Evolutionary conservation across 2,113 vertebrate species (phyloP).

Genomic region (Cheilinus undulatus): DNA sequence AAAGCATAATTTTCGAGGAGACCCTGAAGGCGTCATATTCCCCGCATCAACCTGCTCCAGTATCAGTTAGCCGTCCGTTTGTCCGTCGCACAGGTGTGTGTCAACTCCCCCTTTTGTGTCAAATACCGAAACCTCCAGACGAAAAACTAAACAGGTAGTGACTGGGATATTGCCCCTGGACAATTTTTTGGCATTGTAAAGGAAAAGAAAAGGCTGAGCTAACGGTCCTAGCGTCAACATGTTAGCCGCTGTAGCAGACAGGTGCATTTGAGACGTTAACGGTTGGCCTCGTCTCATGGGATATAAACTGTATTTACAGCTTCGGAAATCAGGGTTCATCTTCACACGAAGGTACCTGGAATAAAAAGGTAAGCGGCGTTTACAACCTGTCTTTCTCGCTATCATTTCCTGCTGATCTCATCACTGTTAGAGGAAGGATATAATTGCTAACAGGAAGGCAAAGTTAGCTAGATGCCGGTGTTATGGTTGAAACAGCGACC

Average conservation of each 20-base stretch:
- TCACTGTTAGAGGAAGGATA: conserved; percentile 24
- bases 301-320: background rate
- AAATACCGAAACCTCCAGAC: conserved; percentile 50
- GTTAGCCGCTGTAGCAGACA: conserved; percentile 41
- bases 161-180: conserved; percentile 5
- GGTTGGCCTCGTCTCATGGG: background rate
- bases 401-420: background rate
- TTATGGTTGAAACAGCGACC: no score
- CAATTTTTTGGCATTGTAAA: background rate
- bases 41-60: conserved; percentile 52
- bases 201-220: background rate
- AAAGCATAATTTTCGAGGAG: background rate
- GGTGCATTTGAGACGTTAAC: conserved; percentile 30
- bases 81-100: conserved; percentile 40
- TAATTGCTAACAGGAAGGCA: background rate
- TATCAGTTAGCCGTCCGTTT: background rate
- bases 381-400: background rate
- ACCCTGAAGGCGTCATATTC: conserved; percentile 45
- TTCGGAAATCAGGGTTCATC: background rate
- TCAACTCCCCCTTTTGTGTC: conserved; percentile 16
- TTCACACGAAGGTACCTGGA: background rate
- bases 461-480: conserved; percentile 11
- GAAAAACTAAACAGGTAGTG: background rate
- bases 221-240: conserved; percentile 2
- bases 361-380: conserved; percentile 9